Conservation (phyloP, 2,888 invertebrate species). For the Rhimphoctona megacephalus region DNA sequence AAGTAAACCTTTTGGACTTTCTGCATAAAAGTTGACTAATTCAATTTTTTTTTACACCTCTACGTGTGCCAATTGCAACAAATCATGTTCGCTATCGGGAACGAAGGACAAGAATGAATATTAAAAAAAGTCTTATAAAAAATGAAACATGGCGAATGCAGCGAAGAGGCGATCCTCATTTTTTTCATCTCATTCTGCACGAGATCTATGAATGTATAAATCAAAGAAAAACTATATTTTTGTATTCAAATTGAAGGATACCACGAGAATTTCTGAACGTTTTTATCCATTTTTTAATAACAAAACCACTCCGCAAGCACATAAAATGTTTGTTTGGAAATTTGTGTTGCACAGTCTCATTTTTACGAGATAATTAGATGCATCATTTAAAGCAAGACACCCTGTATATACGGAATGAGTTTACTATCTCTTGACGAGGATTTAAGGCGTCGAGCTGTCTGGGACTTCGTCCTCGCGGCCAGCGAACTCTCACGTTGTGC, state of each 20-base stretch:
- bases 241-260: background rate
- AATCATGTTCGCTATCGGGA: background rate
- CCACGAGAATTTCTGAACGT: background rate
- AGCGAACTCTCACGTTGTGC: conserved; percentile 53
- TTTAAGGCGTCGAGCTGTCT: conserved; percentile 67
- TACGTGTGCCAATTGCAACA: background rate
- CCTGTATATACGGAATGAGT: conserved; percentile 5
- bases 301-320: background rate
- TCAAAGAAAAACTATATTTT: background rate
- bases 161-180: background rate
- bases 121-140: background rate
- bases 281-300: background rate
- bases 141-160: background rate
- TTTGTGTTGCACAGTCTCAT: background rate
- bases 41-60: background rate
- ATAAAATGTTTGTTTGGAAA: background rate
- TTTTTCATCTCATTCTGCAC: background rate
- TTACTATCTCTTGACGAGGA: conserved; percentile 22
- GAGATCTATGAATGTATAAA: background rate
- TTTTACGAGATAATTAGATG: background rate
- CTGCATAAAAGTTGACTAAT: background rate
- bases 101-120: too few species aligned
- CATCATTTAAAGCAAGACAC: background rate
- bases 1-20: background rate
- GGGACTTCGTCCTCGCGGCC: conserved; percentile 58